These are phyloP conservation scores for Crocuta crocuta DNA, from an alignment of 2,113 vertebrate genomes.

Conservation along the genomic window DNA sequence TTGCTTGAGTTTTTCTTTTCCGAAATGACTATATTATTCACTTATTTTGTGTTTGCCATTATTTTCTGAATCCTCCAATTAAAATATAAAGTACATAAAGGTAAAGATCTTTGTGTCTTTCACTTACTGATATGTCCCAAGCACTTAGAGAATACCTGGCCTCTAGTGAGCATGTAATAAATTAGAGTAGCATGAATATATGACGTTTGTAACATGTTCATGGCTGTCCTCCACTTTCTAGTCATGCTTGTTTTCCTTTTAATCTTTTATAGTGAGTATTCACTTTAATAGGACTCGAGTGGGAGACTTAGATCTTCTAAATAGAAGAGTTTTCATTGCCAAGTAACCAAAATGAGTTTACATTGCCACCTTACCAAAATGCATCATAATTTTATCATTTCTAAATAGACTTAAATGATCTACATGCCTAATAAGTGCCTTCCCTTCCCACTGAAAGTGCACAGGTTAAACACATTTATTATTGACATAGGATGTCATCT, in stretches of 20 bases:
- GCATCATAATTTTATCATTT: background rate
- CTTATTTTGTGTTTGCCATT: background rate
- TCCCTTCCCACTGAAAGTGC: background rate
- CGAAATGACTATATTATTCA: background rate
- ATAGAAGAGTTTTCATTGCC: background rate
- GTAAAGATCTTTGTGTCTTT: background rate
- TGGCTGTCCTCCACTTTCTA: background rate
- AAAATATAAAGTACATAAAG: background rate
- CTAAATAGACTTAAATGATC: background rate
- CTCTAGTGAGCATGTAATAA: background rate
- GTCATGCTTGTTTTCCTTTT: background rate
- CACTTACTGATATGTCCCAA: background rate
- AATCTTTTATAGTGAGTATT: conserved; percentile 10
- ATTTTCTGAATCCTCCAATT: background rate
- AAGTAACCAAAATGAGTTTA: background rate
- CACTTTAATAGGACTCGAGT: background rate
- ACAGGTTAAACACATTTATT: background rate
- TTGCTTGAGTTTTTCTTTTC: background rate
- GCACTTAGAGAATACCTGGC: background rate
- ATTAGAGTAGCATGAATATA: background rate
- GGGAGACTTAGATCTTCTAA: background rate
- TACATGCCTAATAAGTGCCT: background rate
- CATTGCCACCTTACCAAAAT: background rate
- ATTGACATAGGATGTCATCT: background rate
- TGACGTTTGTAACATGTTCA: background rate